Evolutionary conservation across 2,797 vertebrate species (phyloP), one percentile per base, ranked within the genome.

Genomic region (Dromococcyx pavoninus): DNA sequence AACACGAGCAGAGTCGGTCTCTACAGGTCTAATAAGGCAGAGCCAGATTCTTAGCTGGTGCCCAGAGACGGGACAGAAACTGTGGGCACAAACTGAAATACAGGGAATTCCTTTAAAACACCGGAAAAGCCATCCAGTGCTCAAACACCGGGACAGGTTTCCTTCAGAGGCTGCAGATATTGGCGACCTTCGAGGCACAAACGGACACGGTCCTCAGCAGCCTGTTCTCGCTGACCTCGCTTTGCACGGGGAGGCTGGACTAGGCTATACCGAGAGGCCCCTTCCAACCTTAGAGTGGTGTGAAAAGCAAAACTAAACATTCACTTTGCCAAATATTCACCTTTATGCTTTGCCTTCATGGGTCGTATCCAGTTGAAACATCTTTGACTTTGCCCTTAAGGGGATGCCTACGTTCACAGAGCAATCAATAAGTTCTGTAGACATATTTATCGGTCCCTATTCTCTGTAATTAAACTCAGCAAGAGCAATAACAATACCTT

Each of bases 401-500:
- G 3, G 16, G 83, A 84, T 58, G 67, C 27, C 51, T 71, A 60
- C 67, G 13, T 25, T 67, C 77, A 65, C 70, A 53, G 69, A 92
- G 86, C 94, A 66, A 83, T 93, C 86, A 77, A 25, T 56, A 5
- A 5, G 4, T 86, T 72, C 80, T 39, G 69, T 35, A 65, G 88
- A 35, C n/a, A 86, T 88, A 94, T 96, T 97, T 95, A 96, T 94
- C 0, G 54, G 64, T 93, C 95, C 95, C 94, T 78, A 61, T 86
- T 91, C 92, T 61, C 84, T 35, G 72, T 77, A 95, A 97, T 97
- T 94, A 95, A 95, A 86, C 86, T 74, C 71, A 66, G 86, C 69
- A 85, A 77, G 32, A 97, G 91, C 91, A 95, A 86, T 94, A 95
- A 97, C 95, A 86, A 74, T n/a, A 84, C 92, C 81, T 89, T 79